Base-by-base conservation (phyloP, 2,888 invertebrate genomes). In the Sisyra terminalis region DNA sequence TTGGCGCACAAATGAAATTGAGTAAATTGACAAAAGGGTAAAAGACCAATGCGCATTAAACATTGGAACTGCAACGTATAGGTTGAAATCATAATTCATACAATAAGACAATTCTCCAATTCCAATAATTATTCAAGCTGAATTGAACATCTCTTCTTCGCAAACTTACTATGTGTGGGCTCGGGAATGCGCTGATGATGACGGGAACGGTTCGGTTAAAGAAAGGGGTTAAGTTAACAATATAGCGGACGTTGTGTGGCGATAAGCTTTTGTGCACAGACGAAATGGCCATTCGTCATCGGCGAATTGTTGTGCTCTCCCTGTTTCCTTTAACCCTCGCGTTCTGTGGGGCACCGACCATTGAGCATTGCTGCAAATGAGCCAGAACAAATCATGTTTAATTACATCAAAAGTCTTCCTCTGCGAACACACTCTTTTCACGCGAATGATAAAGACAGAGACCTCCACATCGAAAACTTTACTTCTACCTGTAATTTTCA, bases 301-400 rank as follows among this genome's bases (percentile, higher is more conserved):
- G 46, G 48, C 50, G 55, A 50, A 55, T 57, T 56, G 55, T 54
- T 52, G 53, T 51, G n/a, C 24, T 11, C 38, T 11, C 18, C 13
- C 29, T n/a, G 13, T 38, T 24, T 24, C 38, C 16, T 14, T 4
- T 14, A 14, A 34, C 34, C 34, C 34, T n/a, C 15, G 15, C 15
- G 6, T 15, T 14, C 3, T 15, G 34, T 34, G 34, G n/a, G 14
- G 34, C 34, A 34, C 34, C 16, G 13, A 17, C 18, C 16, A 15
- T 15, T 44, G 47, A 46, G 39, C 39, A 40, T 32, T 31, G 51
- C 50, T 55, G 56, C 55, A 57, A 59, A 60, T 57, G 57, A 57
- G 53, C 55, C 52, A 52, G 61, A 60, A 63, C 63, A 63, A 63
- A 63, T 63, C 61, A 62, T 61, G 59, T 61, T 63, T 63, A 63